These are phyloP conservation scores for Halcyon senegalensis DNA, from an alignment of 2,113 vertebrate genomes.

Conservation along the genomic window DNA sequence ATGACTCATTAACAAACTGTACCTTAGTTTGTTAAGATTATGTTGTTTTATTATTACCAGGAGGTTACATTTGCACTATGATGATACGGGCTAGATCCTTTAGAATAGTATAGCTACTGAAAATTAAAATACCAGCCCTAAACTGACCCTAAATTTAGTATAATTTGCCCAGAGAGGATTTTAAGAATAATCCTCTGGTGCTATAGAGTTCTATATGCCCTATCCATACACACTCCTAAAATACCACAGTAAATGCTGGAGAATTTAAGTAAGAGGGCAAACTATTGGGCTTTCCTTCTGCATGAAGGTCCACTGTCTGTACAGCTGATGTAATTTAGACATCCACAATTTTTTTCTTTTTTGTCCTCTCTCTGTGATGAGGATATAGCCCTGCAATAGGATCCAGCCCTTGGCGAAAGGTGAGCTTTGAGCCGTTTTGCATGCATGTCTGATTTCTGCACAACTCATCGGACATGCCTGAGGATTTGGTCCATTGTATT, in stretches of 20 bases:
- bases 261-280: neutral
- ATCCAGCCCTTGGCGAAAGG: neutral
- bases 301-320: neutral
- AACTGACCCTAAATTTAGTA: neutral
- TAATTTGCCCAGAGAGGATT: constrained; percentile 25
- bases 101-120: neutral
- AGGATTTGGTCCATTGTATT: constrained; percentile 38
- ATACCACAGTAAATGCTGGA: neutral
- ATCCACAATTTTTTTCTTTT: neutral
- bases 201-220: neutral
- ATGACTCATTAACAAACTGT: constrained; percentile 18
- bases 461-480: neutral
- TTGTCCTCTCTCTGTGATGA: neutral
- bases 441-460: neutral
- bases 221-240: neutral
- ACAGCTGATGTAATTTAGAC: neutral
- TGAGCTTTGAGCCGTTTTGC: neutral
- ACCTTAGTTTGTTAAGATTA: constrained; percentile 55
- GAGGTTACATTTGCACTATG: constrained; percentile 70
- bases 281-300: neutral
- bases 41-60: constrained; percentile 24
- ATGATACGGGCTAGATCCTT: constrained; percentile 27
- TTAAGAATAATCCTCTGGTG: constrained; percentile 43
- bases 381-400: neutral
- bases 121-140: neutral